Evolutionary conservation across 2,888 invertebrate genomes (phyloP).

Genomic region (Dyspetes luteomarginatus): DNA sequence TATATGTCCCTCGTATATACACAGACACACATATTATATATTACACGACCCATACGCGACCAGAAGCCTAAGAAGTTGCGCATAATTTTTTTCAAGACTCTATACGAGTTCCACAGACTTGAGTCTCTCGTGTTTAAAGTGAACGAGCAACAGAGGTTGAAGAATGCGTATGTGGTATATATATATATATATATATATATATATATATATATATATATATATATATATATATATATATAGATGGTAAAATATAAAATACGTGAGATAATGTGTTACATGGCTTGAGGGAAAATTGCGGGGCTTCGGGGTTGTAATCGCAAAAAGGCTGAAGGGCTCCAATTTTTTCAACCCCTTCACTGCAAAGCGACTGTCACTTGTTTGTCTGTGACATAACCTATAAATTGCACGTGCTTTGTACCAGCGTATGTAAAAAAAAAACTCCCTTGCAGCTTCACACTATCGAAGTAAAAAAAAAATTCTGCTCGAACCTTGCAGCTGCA

Average conservation of each 20-base stretch:
- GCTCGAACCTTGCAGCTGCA: too few relatives aligned
- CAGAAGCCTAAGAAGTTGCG: conserved; percentile 71
- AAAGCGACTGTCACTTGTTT: too few relatives aligned
- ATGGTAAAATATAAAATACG: background rate
- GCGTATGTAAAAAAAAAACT: too few relatives aligned
- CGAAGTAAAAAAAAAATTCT: too few relatives aligned
- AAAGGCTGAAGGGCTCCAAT: background rate
- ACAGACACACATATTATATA: too few relatives aligned
- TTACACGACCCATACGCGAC: background rate
- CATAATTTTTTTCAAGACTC: conserved; percentile 69
- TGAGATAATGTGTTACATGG: conserved; percentile 11
- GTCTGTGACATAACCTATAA: too few relatives aligned
- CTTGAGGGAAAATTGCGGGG: conserved; percentile 51
- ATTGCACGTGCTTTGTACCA: too few relatives aligned
- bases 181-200: too few relatives aligned
- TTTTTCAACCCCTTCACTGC: background rate
- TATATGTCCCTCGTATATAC: too few relatives aligned
- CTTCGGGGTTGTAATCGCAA: conserved; percentile 36
- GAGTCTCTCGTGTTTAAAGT: conserved; percentile 12
- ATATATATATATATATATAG: too few relatives aligned
- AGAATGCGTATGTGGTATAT: background rate
- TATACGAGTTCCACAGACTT: conserved; percentile 31
- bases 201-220: too few relatives aligned
- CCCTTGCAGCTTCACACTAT: too few relatives aligned
- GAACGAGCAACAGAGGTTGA: conserved; percentile 18